phyloP scores from a whole-genome alignment of 2,113 vertebrate species.

The Paedocypris sp. region DNA sequence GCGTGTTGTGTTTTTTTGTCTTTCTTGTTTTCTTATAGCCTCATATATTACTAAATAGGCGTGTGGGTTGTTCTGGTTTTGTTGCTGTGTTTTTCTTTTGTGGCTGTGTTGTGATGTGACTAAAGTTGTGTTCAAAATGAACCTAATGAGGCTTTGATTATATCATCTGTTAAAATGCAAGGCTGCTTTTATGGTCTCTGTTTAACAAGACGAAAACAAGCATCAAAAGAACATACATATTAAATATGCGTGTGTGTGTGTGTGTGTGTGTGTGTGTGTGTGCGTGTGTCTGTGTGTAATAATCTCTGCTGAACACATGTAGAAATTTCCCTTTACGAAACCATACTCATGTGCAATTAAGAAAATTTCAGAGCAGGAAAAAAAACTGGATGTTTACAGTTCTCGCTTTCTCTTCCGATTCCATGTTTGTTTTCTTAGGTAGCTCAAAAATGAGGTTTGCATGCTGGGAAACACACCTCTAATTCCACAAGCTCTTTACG shows the following conservation, averaged over 20 bases:
- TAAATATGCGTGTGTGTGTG: constrained; percentile 16
- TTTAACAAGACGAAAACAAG: constrained; percentile 39
- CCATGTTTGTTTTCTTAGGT: constrained; percentile 37
- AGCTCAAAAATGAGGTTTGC: constrained; percentile 24
- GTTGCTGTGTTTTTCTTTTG: constrained; percentile 28
- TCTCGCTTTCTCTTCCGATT: constrained; percentile 26
- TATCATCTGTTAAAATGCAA: constrained; percentile 16
- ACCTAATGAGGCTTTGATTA: constrained; percentile 29
- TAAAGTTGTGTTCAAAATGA: constrained; percentile 29
- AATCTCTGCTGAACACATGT: constrained; percentile 24
- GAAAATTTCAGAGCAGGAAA: constrained; percentile 7
- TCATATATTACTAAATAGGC: constrained; percentile 3
- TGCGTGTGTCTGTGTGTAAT: no score
- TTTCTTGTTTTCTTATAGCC: constrained; percentile 1
- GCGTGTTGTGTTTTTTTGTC: constrained; percentile 12
- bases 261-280: not conserved
- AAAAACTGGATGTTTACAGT: constrained; percentile 30
- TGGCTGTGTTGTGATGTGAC: constrained; percentile 11
- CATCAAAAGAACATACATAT: constrained; percentile 10
- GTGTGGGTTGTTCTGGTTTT: constrained; percentile 1
- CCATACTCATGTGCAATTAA: constrained; percentile 18
- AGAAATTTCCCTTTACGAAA: constrained; percentile 4
- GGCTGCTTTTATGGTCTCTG: constrained; percentile 26
- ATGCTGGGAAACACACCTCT: constrained; percentile 24
- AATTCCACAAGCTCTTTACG: constrained; percentile 8